These are phyloP conservation scores for Epizoanthus illoricatus DNA, from an alignment of 92 coral and sea anemone species.

Conservation along the genomic window DNA sequence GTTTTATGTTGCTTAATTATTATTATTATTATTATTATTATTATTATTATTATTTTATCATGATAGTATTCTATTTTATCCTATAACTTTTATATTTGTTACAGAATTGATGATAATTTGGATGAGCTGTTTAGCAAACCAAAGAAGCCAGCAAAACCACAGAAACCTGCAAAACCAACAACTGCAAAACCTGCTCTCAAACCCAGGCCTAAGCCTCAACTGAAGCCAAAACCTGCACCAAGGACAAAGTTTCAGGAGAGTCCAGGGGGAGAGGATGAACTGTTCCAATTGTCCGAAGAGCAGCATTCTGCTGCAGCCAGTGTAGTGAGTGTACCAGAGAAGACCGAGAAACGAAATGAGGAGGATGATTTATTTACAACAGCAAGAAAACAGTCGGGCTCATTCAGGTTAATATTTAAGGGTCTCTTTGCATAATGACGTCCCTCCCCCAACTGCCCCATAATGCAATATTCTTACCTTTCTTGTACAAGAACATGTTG, in stretches of 20 bases:
- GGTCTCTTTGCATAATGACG: no score
- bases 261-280: conserved; percentile 64
- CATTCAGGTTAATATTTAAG: conserved; percentile 54
- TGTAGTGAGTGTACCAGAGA: conserved; percentile 34
- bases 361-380: conserved; percentile 67
- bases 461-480: no score
- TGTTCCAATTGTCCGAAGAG: conserved; percentile 33
- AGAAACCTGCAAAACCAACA: conserved; percentile 19
- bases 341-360: conserved; percentile 13
- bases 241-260: conserved; percentile 87
- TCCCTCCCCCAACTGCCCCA: no score
- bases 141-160: conserved; percentile 68
- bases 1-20: no score
- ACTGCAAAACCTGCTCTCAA: conserved; percentile 67
- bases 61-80: no score
- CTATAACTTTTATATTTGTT: background rate
- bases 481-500: no score
- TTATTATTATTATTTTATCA: no score
- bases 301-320: conserved; percentile 9
- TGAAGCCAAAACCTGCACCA: conserved; percentile 94
- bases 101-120: conserved; percentile 92
- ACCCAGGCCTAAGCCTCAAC: conserved; percentile 78
- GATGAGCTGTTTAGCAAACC: conserved; percentile 86
- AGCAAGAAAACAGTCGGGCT: conserved; percentile 66
- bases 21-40: no score